These are phyloP conservation scores for Atopsyche davidsoni DNA, from an alignment of 1,140 invertebrate species.

Conservation along the genomic window DNA sequence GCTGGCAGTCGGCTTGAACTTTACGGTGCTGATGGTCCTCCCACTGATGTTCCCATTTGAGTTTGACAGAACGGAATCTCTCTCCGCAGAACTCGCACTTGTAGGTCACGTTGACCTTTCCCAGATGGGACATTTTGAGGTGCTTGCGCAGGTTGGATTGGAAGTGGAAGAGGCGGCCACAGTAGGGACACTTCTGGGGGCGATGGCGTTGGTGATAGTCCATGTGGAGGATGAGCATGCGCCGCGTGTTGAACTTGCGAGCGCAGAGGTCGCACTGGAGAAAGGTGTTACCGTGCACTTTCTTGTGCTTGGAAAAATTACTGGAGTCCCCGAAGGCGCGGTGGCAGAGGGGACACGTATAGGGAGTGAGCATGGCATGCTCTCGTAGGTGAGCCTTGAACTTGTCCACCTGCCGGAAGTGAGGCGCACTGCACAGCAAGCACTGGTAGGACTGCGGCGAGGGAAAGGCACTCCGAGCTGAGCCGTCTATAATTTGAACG, in stretches of 20 bases:
- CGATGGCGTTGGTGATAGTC: constrained; percentile 40
- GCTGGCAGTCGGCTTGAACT: constrained; percentile 39
- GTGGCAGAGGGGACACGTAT: constrained; percentile 45
- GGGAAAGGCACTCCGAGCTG: constrained; percentile 34
- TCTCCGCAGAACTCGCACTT: constrained; percentile 39
- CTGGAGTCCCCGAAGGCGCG: constrained; percentile 47
- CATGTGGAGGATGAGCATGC: constrained; percentile 44
- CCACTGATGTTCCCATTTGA: constrained; percentile 49
- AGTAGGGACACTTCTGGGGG: constrained; percentile 37
- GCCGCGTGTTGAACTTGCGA: constrained; percentile 46
- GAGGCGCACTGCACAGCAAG: constrained; percentile 37
- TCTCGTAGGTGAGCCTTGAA: constrained; percentile 44
- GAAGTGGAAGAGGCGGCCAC: constrained; percentile 40
- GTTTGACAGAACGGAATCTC: constrained; percentile 38
- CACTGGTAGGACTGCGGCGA: constrained; percentile 34
- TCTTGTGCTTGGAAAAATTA: constrained; percentile 48
- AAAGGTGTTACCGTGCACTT: constrained; percentile 41
- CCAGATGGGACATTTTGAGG: constrained; percentile 37
- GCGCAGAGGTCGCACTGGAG: constrained; percentile 44
- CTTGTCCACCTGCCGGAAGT: constrained; percentile 39
- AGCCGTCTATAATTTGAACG: constrained; percentile 29
- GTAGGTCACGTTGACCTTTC: constrained; percentile 31
- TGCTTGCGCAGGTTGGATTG: constrained; percentile 44
- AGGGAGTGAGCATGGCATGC: constrained; percentile 44
- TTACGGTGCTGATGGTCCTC: constrained; percentile 40